These are phyloP conservation scores for Phymastichus coffea DNA, from an alignment of 1,140 invertebrate species.

Conservation along the genomic window DNA sequence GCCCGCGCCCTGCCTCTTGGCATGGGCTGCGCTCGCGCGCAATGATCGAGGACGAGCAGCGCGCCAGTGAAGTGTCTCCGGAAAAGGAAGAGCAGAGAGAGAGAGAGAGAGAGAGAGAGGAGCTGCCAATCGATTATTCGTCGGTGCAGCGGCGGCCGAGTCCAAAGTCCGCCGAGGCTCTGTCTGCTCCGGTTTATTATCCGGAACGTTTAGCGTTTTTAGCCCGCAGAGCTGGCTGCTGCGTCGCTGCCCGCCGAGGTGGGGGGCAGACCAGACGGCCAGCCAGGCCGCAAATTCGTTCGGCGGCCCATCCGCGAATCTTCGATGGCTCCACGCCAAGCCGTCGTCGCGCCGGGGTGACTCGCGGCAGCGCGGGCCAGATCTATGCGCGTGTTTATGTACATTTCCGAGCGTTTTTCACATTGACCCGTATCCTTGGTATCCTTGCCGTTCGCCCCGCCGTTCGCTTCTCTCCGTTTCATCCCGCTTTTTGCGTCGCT, in stretches of 20 bases:
- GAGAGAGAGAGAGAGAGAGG: not conserved
- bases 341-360: too few relatives aligned
- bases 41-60: too few relatives aligned
- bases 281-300: conserved; percentile 32
- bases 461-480: conserved; percentile 13
- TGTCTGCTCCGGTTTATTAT: conserved; percentile 53
- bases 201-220: conserved; percentile 52
- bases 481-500: conserved; percentile 9
- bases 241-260: too few relatives aligned
- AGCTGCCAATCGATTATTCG: too few relatives aligned
- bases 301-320: conserved; percentile 39
- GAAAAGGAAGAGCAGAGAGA: too few relatives aligned
- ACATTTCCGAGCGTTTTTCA: conserved; percentile 38
- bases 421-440: conserved; percentile 37
- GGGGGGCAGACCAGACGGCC: conserved; percentile 34
- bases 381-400: conserved; percentile 42
- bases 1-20: not conserved
- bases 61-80: too few relatives aligned
- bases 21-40: conserved; percentile 32
- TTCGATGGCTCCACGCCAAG: conserved; percentile 51
- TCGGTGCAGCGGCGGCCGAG: too few relatives aligned
- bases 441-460: not conserved
- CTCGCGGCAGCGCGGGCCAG: conserved; percentile 10
- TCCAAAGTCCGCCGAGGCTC: too few relatives aligned
- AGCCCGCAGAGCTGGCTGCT: too few relatives aligned